A percentile compares a stretch with the other conserved stretches of the same genome.
These are phyloP conservation scores for Echinometra lucunter DNA, from an alignment of 53 echinoderm and acorn worm genomes.

Conservation along the genomic window DNA sequence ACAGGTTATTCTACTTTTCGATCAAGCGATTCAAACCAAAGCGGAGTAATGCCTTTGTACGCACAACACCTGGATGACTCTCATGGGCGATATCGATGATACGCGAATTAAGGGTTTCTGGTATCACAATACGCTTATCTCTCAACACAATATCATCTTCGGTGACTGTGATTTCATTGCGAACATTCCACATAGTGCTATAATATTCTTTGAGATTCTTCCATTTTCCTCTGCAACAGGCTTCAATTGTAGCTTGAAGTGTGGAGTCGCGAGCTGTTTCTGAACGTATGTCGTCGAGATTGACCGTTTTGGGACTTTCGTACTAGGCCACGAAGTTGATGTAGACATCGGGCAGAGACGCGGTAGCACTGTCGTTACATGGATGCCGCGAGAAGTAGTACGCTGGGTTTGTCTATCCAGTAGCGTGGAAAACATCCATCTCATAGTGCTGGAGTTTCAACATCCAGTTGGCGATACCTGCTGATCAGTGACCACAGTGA, in stretches of 20 bases:
- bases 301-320: conserved; percentile 56
- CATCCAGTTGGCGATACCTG: conserved; percentile 75
- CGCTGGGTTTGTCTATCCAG: too few species aligned
- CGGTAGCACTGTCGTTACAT: neutral
- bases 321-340: conserved; percentile 55
- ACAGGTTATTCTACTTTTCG: neutral
- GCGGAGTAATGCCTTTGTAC: conserved; percentile 30
- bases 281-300: conserved; percentile 67
- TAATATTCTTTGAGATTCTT: conserved; percentile 63
- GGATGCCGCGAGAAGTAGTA: too few species aligned
- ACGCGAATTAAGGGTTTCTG: conserved; percentile 1
- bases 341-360: conserved; percentile 51
- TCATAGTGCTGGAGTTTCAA: conserved; percentile 78
- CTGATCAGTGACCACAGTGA: conserved; percentile 76
- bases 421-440: conserved; percentile 72
- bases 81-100: conserved; percentile 49
- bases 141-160: conserved; percentile 62
- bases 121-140: conserved; percentile 57
- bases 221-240: conserved; percentile 70
- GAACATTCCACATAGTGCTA: conserved; percentile 57
- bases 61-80: conserved; percentile 30
- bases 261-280: conserved; percentile 59
- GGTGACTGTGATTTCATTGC: conserved; percentile 56
- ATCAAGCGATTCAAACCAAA: neutral
- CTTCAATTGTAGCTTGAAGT: conserved; percentile 67